Conservation (phyloP, 2,888 invertebrate genomes). For the Augiades crinisus region DNA sequence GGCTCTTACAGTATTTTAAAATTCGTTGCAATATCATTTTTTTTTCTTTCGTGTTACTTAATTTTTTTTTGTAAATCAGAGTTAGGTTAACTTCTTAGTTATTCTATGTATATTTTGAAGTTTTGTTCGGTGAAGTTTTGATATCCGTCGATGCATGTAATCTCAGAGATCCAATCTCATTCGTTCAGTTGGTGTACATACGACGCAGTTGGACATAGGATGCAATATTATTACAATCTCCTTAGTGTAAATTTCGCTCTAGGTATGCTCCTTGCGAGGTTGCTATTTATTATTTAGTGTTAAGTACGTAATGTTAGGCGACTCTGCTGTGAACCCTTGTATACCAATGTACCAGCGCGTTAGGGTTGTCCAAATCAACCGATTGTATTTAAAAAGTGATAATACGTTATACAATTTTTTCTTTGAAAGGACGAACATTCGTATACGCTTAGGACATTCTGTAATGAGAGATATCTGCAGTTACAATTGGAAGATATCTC, state of each 20-base stretch:
- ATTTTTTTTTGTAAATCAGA: conserved; percentile 69
- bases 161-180: conserved; percentile 79
- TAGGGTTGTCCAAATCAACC: conserved; percentile 61
- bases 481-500: too few relatives aligned
- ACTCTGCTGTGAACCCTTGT: conserved; percentile 76
- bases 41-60: conserved; percentile 66
- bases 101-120: conserved; percentile 75
- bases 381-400: conserved; percentile 61
- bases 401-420: conserved; percentile 71
- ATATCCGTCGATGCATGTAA: conserved; percentile 67
- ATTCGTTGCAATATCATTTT: conserved; percentile 74
- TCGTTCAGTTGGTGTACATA: conserved; percentile 63
- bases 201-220: conserved; percentile 54
- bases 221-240: conserved; percentile 70
- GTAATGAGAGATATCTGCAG: conserved; percentile 70
- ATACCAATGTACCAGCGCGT: conserved; percentile 75
- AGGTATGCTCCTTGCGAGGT: conserved; percentile 67
- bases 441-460: conserved; percentile 86
- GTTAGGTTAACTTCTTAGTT: conserved; percentile 66
- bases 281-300: conserved; percentile 80
- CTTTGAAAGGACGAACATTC: conserved; percentile 82
- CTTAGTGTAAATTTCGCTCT: conserved; percentile 76
- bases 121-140: conserved; percentile 50
- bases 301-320: conserved; percentile 71
- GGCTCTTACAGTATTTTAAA: conserved; percentile 50